Evolutionary conservation across 2,113 vertebrate genomes (phyloP).

Genomic region (Bufo gargarizans): DNA sequence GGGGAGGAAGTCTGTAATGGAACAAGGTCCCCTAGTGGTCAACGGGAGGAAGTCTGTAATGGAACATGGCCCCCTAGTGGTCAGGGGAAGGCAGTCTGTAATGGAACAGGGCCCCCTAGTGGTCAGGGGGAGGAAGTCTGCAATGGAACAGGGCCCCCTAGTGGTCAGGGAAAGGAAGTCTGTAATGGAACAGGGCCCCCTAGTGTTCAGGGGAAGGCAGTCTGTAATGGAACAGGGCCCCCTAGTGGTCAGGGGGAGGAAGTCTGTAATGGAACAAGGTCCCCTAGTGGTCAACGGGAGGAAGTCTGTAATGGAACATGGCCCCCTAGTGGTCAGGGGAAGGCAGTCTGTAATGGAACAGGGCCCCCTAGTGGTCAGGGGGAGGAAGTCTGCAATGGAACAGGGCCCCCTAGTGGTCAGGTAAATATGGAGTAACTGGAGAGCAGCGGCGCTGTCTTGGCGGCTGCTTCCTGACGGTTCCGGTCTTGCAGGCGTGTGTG

Average conservation of each 20-base stretch:
- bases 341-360: neutral
- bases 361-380: neutral
- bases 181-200: too few species aligned
- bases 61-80: neutral
- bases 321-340: neutral
- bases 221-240: neutral
- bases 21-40: neutral
- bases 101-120: neutral
- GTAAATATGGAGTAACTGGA: too few species aligned
- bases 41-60: neutral
- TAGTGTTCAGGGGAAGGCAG: too few species aligned
- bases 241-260: neutral
- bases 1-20: too few species aligned
- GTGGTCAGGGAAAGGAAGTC: neutral
- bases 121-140: neutral
- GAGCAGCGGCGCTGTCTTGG: too few species aligned
- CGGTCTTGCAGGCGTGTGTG: conserved; percentile 81
- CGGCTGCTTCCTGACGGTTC: too few species aligned
- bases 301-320: neutral
- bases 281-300: too few species aligned
- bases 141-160: neutral
- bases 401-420: neutral
- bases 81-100: neutral
- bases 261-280: too few species aligned
- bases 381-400: neutral